phyloP scores from a whole-genome alignment of 35 echinoderm and acorn worm species.

The Amphiura filiformis region DNA sequence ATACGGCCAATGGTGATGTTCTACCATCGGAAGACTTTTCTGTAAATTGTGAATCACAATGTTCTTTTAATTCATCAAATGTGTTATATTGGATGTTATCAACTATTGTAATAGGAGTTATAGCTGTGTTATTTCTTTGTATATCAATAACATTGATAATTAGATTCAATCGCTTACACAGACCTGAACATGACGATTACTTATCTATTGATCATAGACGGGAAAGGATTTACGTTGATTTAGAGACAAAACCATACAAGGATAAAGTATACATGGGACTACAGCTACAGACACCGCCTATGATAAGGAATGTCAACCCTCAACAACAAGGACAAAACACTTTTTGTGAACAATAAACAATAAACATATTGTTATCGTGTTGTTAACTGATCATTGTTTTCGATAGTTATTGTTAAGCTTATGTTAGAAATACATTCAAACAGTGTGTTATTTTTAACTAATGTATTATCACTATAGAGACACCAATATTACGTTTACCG shows the following conservation, averaged over 20 bases:
- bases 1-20: too few relatives aligned
- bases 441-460: too few relatives aligned
- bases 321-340: too few relatives aligned
- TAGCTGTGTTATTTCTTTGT: not conserved
- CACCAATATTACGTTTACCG: too few relatives aligned
- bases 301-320: too few relatives aligned
- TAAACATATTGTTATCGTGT: too few relatives aligned
- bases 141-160: not conserved
- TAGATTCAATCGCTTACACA: not conserved
- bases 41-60: not conserved
- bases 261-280: not conserved
- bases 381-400: too few relatives aligned
- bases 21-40: not conserved
- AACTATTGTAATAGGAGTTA: not conserved
- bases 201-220: not conserved
- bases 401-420: too few relatives aligned
- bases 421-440: too few relatives aligned
- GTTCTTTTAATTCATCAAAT: not conserved
- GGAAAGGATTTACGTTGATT: not conserved
- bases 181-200: not conserved
- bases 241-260: not conserved
- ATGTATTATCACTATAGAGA: too few relatives aligned
- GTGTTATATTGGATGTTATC: not conserved
- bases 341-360: too few relatives aligned
- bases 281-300: not conserved